Conservation (phyloP, 2,888 invertebrate genomes). For the Microctonus brassicae region DNA sequence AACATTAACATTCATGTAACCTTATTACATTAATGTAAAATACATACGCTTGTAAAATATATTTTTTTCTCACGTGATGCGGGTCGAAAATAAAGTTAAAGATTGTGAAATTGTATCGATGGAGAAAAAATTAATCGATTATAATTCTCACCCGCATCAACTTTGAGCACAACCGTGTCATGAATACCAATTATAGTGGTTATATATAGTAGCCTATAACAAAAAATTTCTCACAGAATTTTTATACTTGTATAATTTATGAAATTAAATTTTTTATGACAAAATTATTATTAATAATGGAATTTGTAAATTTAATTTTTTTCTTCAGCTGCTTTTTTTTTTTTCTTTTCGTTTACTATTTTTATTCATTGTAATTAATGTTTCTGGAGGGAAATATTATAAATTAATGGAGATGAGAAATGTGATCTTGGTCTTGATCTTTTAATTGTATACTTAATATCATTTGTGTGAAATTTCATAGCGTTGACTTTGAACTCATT, state of each 20-base stretch:
- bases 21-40: background rate
- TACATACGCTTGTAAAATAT: background rate
- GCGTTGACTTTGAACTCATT: constrained; percentile 3
- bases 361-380: background rate
- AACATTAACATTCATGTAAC: background rate
- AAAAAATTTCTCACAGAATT: background rate
- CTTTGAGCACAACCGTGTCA: background rate
- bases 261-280: background rate
- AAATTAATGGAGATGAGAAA: background rate
- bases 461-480: background rate
- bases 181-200: background rate
- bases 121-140: background rate
- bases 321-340: background rate
- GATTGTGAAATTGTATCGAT: background rate
- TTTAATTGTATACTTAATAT: background rate
- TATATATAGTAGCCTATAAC: background rate
- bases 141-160: background rate
- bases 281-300: background rate
- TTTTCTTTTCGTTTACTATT: background rate
- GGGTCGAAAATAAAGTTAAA: background rate
- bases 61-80: background rate
- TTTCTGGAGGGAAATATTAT: background rate
- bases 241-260: background rate
- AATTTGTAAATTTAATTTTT: background rate
- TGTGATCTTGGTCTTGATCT: constrained; percentile 7